Evolutionary conservation across 2,888 invertebrate genomes (phyloP).

Genomic region (Ochropleura plecta): DNA sequence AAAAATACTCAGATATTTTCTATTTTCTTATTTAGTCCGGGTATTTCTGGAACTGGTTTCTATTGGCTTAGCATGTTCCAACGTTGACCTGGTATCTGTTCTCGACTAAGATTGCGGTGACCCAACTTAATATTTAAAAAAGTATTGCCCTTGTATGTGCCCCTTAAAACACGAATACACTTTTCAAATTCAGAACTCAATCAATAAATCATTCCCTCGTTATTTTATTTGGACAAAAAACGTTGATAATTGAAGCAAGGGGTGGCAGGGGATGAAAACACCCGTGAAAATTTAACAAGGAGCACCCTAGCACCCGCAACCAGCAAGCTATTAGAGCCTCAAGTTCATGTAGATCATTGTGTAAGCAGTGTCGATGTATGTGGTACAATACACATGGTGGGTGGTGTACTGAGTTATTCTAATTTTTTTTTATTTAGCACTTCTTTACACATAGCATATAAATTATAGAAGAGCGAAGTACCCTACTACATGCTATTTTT

Average conservation of each 20-base stretch:
- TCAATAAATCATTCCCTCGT: constrained; percentile 57
- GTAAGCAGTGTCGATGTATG: constrained; percentile 27
- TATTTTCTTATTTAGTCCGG: too few species aligned
- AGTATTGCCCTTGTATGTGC: not conserved
- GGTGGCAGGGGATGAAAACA: constrained; percentile 64
- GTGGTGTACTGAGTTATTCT: constrained; percentile 1
- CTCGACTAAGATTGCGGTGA: too few species aligned
- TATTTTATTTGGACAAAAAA: constrained; percentile 52
- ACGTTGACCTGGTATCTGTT: too few species aligned
- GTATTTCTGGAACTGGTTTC: too few species aligned
- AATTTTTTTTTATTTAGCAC: too few species aligned
- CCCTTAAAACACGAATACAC: not conserved
- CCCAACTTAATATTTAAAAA: too few species aligned
- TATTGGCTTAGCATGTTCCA: too few species aligned
- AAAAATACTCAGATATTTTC: too few species aligned
- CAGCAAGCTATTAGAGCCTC: constrained; percentile 36
- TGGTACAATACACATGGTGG: constrained; percentile 31
- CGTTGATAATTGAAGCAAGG: constrained; percentile 53
- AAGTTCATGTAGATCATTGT: constrained; percentile 46
- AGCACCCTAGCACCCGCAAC: constrained; percentile 22
- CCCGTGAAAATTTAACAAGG: constrained; percentile 86
- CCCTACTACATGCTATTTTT: too few species aligned
- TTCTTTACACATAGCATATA: too few species aligned
- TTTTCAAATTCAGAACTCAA: constrained; percentile 9
- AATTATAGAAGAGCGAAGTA: too few species aligned